Evolutionary conservation across 1,140 invertebrate genomes (phyloP), one percentile per base, ranked within the genome.

Genomic region (Eriosoma lanigerum): DNA sequence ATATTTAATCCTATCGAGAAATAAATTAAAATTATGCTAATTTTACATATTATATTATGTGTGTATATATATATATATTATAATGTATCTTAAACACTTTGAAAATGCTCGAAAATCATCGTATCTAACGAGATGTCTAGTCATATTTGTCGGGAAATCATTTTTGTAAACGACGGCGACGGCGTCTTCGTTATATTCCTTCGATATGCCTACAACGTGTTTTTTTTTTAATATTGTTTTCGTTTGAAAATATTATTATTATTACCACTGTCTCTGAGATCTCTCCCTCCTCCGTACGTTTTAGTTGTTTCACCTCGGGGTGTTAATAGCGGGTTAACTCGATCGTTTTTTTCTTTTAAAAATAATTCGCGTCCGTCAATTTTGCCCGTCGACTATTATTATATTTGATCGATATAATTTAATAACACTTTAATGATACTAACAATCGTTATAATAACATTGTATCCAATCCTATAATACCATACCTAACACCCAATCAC

Each of bases 1-100:
- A 17, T 70, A 38, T 70, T 48, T 12, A n/a, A 26, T 48, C n/a
- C n/a, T 46, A 46, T 68, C 44, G 66, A 48, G 24, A 70, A 70
- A 70, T 48, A 70, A 70, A 70, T 70, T 70, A 70, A 26, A 70
- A 70, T 70, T 70, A 70, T 70, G 66, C n/a, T 48, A 70, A 70
- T 70, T 38, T n/a, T n/a, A n/a, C 32, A 38, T 3, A 38, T 3
- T 8, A 38, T 8, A 8, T 38, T 38, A 38, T 3, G 8, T 38
- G 8, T 38, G 8, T 38, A 38, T 38, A 38, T 8, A 4, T 38
- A 8, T 38, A 38, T 38, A 62, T 64, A 62, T 29, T 32, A 62
- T 32, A 9, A 24, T 29, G 15, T 62, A n/a, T 26, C 15, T 60
- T 29, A 24, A 26, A 15, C 58, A 60, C 15, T 60, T 29, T 15